These are phyloP conservation scores for Xylota segnis DNA, from an alignment of 2,888 invertebrate genomes.

Conservation along the genomic window DNA sequence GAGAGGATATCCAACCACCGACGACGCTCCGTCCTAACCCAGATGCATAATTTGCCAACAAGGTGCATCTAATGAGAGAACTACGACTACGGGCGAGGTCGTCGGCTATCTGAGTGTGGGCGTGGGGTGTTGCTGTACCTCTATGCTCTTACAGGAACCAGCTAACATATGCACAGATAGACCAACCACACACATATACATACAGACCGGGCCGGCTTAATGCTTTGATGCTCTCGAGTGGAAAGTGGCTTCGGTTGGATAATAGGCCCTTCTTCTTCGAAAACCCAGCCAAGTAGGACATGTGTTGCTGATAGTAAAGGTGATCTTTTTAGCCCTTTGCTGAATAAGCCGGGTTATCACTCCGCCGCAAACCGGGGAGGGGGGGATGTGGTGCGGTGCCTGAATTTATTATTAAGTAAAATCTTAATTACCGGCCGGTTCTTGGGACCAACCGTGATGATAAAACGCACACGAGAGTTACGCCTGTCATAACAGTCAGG, in stretches of 20 bases:
- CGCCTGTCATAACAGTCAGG: constrained; percentile 58
- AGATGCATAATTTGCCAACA: constrained; percentile 73
- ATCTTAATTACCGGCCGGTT: constrained; percentile 62
- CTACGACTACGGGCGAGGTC: constrained; percentile 52
- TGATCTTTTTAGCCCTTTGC: constrained; percentile 50
- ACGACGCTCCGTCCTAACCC: constrained; percentile 23
- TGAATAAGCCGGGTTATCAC: constrained; percentile 45
- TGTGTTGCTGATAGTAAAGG: constrained; percentile 57
- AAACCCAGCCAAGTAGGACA: constrained; percentile 61
- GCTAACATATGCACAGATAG: constrained; percentile 21
- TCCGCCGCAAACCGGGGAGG: constrained; percentile 5
- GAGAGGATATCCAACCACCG: neutral
- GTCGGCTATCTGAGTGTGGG: constrained; percentile 46
- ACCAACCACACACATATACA: constrained; percentile 17
- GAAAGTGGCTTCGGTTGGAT: constrained; percentile 68
- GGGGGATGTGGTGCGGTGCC: constrained; percentile 17
- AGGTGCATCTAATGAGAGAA: constrained; percentile 70
- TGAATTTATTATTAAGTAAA: constrained; percentile 74
- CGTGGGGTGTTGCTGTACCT: neutral
- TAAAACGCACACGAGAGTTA: constrained; percentile 61
- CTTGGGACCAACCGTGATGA: constrained; percentile 33
- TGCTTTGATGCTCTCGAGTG: constrained; percentile 63
- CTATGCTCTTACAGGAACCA: too few species aligned
- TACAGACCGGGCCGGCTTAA: constrained; percentile 60
- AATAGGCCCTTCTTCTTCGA: constrained; percentile 55